phyloP scores from a whole-genome alignment of 2,113 vertebrate genomes.

The Urocolius indicus region DNA sequence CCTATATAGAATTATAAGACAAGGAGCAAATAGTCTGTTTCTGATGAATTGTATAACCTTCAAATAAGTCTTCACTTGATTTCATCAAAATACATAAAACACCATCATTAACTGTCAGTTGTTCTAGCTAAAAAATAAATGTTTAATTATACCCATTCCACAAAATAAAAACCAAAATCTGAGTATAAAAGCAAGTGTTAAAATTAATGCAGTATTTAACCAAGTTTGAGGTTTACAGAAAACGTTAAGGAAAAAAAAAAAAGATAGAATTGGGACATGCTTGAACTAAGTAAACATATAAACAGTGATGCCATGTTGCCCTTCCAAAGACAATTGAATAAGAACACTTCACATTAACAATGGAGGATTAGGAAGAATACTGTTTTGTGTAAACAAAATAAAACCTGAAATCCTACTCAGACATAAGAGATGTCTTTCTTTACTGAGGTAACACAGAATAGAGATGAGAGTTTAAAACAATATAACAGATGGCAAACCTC shows the following conservation, averaged over 20 bases:
- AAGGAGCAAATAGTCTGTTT: not conserved
- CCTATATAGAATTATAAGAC: not conserved
- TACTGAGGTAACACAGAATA: not conserved
- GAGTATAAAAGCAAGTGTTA: not conserved
- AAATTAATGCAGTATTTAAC: not conserved
- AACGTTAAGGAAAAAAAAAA: no score
- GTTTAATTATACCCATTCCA: not conserved
- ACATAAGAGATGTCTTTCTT: not conserved
- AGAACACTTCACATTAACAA: not conserved
- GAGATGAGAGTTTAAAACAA: not conserved
- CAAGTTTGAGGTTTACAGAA: not conserved
- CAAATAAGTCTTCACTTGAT: rapidly evolving
- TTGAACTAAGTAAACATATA: not conserved
- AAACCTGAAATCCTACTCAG: not conserved
- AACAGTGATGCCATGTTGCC: not conserved
- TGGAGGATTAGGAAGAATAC: not conserved
- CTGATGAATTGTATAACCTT: not conserved
- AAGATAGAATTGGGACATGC: not conserved
- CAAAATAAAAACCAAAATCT: not conserved
- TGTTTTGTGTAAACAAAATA: not conserved
- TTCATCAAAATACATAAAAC: not conserved
- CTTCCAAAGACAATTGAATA: not conserved
- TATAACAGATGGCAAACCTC: constrained; percentile 1
- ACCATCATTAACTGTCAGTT: not conserved
- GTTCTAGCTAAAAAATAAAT: not conserved